phyloP scores from a whole-genome alignment of 92 coral and sea anemone genomes.

The Siderastrea siderea region DNA sequence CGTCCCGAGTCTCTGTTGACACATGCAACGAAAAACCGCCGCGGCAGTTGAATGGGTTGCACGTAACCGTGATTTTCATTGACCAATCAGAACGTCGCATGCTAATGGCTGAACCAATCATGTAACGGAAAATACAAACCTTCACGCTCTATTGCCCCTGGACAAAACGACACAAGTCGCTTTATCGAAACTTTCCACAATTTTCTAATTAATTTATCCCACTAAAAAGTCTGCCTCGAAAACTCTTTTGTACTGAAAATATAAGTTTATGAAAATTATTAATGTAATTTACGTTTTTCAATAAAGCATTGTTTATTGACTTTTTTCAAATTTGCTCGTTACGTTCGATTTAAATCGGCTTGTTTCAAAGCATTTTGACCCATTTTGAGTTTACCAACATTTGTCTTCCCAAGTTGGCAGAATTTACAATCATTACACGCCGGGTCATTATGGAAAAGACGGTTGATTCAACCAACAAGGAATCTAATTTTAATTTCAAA shows the following conservation, averaged over 20 bases:
- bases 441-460: background rate
- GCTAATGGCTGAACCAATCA: conserved; percentile 74
- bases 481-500: background rate
- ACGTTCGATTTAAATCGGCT: background rate
- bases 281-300: background rate
- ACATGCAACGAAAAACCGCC: conserved; percentile 94
- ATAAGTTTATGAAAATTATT: background rate
- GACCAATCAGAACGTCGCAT: conserved; percentile 69
- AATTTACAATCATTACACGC: background rate
- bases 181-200: background rate
- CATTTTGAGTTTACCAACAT: background rate
- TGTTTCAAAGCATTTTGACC: background rate
- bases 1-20: conserved; percentile 86
- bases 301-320: background rate
- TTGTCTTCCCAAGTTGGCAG: background rate
- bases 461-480: background rate
- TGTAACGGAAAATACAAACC: conserved; percentile 21
- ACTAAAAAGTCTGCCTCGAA: background rate
- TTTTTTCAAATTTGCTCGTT: background rate
- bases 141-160: background rate
- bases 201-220: background rate
- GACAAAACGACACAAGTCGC: background rate
- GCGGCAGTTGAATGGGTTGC: conserved; percentile 88
- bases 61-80: conserved; percentile 63
- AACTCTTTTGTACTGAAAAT: background rate